Base-by-base conservation (phyloP, 2,113 vertebrate species). In the Epinephelus cyanopodus region DNA sequence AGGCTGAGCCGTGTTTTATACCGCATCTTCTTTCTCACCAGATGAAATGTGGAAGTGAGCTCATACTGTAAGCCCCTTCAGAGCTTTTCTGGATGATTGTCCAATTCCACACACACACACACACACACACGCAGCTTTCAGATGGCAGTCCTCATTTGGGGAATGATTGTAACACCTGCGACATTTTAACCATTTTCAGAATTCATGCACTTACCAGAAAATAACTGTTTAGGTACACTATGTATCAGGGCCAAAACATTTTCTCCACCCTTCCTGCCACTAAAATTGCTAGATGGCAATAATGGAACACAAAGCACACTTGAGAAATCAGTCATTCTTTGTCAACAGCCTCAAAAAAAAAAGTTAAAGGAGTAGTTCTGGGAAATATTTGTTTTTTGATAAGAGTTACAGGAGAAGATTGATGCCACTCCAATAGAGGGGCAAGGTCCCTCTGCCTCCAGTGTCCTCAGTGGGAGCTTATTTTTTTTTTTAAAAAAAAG, bases 1-100 rank as follows among this genome's bases (percentile, higher is more conserved):
- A 94, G 86, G 58, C 77, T 77, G 77, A 80, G 85, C 62, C 45
- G 37, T 85, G 72, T 92, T 92, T 93, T 88, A 73, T 90, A 88
- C 84, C 80, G 82, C 85, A 81, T 91, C n/a, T 12, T 56, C 54
- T 77, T 66, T 87, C 45, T 79, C 70, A 47, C 64, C 60, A 74
- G 84, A 77, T 50, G 54, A 89, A 75, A 81, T 69, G 68, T 79
- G 57, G 42, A 45, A 45, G 73, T 52, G 52, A 77, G 75, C 62
- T 60, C 66, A 62, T 52, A 66, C 19, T 79, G 3, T 63, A 63
- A 42, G 33, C 60, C 65, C 64, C 72, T 47, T 66, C 50, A 72
- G 66, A 82, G 58, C 67, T 79, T 67, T 84, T 70, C 62, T 85
- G 61, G 53, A 90, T 79, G 71, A 58, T 74, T 89, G 78, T 87